Percentiles rank a stretch among this genome's conserved stretches.
phyloP scores from a whole-genome alignment of 1,140 invertebrate species.

The Reticulitermes speratus region DNA sequence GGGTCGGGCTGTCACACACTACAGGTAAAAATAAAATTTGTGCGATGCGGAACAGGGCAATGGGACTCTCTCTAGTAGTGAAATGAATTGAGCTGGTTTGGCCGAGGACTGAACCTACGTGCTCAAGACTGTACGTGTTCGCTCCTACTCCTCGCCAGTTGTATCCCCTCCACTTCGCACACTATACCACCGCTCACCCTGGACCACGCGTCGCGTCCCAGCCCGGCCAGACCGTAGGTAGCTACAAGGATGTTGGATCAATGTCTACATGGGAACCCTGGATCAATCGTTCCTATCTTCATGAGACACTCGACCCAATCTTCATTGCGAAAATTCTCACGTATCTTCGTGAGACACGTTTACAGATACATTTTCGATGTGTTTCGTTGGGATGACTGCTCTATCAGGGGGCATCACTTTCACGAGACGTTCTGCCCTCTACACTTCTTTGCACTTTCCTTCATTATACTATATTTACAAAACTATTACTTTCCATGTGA shows the following conservation, averaged over 20 bases:
- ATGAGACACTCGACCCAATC: background rate
- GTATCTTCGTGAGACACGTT: no score
- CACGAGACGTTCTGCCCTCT: no score
- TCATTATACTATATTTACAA: no score
- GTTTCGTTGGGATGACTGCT: no score
- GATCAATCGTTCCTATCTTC: background rate
- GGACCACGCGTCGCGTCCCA: background rate
- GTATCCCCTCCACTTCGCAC: background rate
- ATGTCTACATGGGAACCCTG: conserved; percentile 13
- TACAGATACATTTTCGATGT: no score
- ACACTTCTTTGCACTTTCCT: no score
- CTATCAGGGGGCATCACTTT: no score
- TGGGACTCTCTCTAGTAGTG: background rate
- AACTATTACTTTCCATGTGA: no score
- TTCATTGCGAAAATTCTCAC: no score
- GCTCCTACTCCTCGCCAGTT: background rate
- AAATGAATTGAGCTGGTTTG: background rate
- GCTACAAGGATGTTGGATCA: background rate
- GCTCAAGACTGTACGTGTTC: background rate
- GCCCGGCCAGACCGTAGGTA: conserved; percentile 10
- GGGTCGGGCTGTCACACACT: background rate
- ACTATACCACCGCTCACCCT: background rate
- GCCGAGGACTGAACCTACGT: conserved; percentile 1
- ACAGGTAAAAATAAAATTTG: conserved; percentile 8
- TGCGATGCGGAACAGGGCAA: background rate